Conservation (phyloP, 2,113 vertebrate genomes). For the Hippocampus zosterae region DNA sequence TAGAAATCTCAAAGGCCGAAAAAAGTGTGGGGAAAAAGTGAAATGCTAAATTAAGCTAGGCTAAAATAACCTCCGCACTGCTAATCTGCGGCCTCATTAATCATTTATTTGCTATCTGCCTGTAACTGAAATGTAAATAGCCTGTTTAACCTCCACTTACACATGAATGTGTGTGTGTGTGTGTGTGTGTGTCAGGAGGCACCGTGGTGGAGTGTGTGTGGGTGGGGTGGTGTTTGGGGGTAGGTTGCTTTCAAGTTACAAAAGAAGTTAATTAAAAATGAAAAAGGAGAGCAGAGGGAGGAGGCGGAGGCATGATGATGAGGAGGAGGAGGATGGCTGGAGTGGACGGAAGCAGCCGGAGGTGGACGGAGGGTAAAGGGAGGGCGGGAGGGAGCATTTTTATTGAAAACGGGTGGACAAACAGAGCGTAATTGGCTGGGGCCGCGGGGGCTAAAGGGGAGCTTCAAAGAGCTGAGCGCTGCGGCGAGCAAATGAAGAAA, state of each 20-base stretch:
- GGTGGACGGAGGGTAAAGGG: slow-evolving; percentile 16
- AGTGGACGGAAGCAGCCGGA: slow-evolving; percentile 47
- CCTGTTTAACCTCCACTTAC: slow-evolving; percentile 66
- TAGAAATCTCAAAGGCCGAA: background rate
- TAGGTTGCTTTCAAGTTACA: slow-evolving; percentile 59
- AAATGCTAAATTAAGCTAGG: slow-evolving; percentile 19
- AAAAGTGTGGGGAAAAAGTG: background rate
- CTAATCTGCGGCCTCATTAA: slow-evolving; percentile 58
- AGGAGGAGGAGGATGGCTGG: slow-evolving; percentile 26
- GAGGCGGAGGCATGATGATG: slow-evolving; percentile 15
- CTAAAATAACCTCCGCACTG: slow-evolving; percentile 22
- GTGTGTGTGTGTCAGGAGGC: background rate
- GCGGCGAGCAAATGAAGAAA: slow-evolving; percentile 13
- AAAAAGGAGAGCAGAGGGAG: slow-evolving; percentile 46
- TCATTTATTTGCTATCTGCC: slow-evolving; percentile 60
- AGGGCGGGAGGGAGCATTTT: slow-evolving; percentile 46
- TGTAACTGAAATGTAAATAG: slow-evolving; percentile 73
- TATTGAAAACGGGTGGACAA: slow-evolving; percentile 74
- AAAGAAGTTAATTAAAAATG: slow-evolving; percentile 75
- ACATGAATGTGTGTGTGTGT: slow-evolving; percentile 40
- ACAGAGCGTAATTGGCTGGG: slow-evolving; percentile 70
- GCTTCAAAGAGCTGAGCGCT: slow-evolving; percentile 60
- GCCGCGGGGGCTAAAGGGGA: slow-evolving; percentile 62
- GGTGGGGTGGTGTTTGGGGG: slow-evolving; percentile 25
- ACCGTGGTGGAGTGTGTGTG: slow-evolving; percentile 13